Conservation (phyloP, 2,797 vertebrate species). For the Ciconia nigra region DNA sequence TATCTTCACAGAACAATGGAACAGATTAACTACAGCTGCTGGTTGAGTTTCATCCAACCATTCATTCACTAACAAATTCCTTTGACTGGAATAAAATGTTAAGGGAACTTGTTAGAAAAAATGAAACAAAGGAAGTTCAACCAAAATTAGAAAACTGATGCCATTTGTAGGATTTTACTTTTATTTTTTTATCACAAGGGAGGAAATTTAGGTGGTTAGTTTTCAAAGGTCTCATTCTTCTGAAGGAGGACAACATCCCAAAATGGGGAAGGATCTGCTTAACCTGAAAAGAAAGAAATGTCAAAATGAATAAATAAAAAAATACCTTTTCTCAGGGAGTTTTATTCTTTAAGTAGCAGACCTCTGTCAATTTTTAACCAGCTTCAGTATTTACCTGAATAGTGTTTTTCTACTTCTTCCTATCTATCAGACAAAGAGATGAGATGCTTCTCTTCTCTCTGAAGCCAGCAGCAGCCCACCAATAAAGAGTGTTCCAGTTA, state of each 20-base stretch:
- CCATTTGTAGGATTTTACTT: neutral
- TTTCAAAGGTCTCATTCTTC: neutral
- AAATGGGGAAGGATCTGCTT: neutral
- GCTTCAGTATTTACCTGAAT: neutral
- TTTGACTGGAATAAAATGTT: conserved; percentile 29
- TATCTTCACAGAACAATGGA: conserved; percentile 15
- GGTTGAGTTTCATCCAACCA: neutral
- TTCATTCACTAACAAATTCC: conserved; percentile 18
- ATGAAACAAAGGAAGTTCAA: neutral
- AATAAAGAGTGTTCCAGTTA: neutral
- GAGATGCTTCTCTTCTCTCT: neutral
- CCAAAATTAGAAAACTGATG: neutral
- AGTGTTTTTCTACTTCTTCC: neutral
- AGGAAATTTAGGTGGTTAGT: neutral
- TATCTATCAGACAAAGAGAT: neutral
- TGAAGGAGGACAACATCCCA: neutral
- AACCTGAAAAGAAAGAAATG: neutral
- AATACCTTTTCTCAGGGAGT: neutral
- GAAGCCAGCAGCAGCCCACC: neutral
- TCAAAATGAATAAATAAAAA: neutral
- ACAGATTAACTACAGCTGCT: conserved; percentile 43
- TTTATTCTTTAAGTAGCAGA: neutral
- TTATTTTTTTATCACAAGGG: neutral
- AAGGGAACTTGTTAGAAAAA: neutral
- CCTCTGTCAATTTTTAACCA: neutral